Evolutionary conservation across 1,140 invertebrate genomes (phyloP), one percentile per base, ranked within the genome.

Genomic region (Maniola jurtina): DNA sequence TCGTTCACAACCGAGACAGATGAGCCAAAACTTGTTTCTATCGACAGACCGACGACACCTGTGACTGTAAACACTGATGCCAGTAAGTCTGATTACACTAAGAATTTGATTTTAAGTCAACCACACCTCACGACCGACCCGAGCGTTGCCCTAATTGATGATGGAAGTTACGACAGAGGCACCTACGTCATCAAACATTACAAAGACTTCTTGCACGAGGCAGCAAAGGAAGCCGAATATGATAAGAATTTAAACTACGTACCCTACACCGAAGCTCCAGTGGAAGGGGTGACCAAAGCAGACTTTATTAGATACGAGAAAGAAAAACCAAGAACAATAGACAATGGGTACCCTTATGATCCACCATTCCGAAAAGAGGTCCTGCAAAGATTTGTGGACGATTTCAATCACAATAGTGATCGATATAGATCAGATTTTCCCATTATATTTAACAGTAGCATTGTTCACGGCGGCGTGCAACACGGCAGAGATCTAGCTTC

Each of bases 401-500:
- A 85, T 64, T 87, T 87, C 66, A 88, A 88, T 61, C 75, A 84
- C 61, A 83, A 89, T 64, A 81, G 75, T 11, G 80, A 83, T 25
- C 66, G 79, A 38, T 88, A 83, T 60, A 84, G 79, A 66, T 80
- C 77, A 0, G 77, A 83, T 61, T 87, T 82, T 14, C 86, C 88
- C n/a, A 64, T 90, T 15, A 48, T 90, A 55, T 90, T 80, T 61
- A 88, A 90, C 58, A 88, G 77, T 35, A 86, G 77, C 42, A 70
- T 88, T 13, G 76, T 84, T 14, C 85, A 86, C 61, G 66, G 64
- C 8, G 62, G 68, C 34, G 33, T 40, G 0, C 42, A 63, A 6
- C 61, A 71, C n/a, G 76, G 78, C 0, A 64, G 65, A 45, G 79
- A 80, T 7, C 60, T 77, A n/a, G 81, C 84, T 13, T 78, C 81